Evolutionary conservation across 2,888 invertebrate species (phyloP).

Genomic region (Hemistola chrysoprasaria): DNA sequence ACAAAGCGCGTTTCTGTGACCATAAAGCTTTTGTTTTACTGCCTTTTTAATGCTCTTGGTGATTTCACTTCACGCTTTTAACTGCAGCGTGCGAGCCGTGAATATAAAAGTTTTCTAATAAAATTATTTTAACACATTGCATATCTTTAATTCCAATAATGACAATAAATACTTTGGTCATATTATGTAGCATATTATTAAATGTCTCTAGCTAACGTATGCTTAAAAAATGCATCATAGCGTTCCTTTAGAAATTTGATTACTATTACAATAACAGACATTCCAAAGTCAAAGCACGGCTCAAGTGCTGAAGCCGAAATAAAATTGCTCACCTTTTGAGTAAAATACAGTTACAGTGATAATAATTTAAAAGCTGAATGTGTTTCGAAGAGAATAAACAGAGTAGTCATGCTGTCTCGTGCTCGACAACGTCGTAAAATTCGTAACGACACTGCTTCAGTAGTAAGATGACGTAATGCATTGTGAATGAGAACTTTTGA

Average conservation of each 20-base stretch:
- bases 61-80: conserved; percentile 10
- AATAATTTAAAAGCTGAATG: conserved; percentile 28
- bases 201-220: no score
- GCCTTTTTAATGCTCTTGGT: conserved; percentile 18
- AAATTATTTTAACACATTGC: neutral
- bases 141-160: neutral
- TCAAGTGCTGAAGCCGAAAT: no score
- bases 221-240: no score
- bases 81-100: neutral
- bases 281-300: no score
- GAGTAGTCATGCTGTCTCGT: conserved; percentile 47
- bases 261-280: no score
- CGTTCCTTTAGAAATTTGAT: no score
- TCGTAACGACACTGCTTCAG: conserved; percentile 50
- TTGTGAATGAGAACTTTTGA: conserved; percentile 47
- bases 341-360: conserved; percentile 7
- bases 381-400: conserved; percentile 40
- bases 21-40: conserved; percentile 35
- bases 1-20: conserved; percentile 31
- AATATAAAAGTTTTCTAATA: conserved; percentile 1
- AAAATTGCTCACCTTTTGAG: neutral
- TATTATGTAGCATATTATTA: no score
- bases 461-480: conserved; percentile 24
- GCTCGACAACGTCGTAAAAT: conserved; percentile 35
- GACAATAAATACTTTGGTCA: no score